Evolutionary conservation across 2,797 vertebrate species (phyloP), one percentile per base, ranked within the genome.

Genomic region (Natrix natrix): DNA sequence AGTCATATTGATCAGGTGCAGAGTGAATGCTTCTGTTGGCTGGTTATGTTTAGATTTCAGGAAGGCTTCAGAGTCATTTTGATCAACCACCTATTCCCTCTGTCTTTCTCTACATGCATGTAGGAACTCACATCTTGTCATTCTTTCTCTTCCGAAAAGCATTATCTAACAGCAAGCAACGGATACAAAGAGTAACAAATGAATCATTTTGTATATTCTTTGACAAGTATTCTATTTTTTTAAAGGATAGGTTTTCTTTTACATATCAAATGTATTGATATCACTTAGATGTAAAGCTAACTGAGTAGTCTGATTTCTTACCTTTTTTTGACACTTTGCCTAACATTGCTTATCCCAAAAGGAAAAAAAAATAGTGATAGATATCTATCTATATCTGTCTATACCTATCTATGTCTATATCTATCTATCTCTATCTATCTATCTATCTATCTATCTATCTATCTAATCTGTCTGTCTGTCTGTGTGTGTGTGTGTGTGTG

Each of bases 11-110:
- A 93, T 91, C 87, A 69, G 93, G 91, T 94, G 95, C 3, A 0
- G 14, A 96, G 93, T 95, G 96, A 96, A 87, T 43, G n/a, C 57
- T 74, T 95, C 8, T 0, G 3, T 0, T 43, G 43, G 24, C 74
- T 91, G 48, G 20, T 55, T 91, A 91, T 48, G 87, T 90, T 95
- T 92, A 93, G 86, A 22, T 16, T 92, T 89, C 2, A 1, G 55
- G 93, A 95, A 55, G 17, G 88, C 90, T 78, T 55, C 8, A 10
- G 20, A 28, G 22, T 0, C 0, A 56, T 90, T 95, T 93, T 86
- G n/a, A 32, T 91, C n/a, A 3, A 91, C 2, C 8, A 0, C 0
- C 0, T 16, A 92, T 92, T 43, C 43, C 43, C 37, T 48, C 57
- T 28, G 60, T 69, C 0, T 16, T 93, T 92, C 86, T 92, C 10